Conservation (phyloP, 1,140 invertebrate genomes). For the Euwallacea fornicatus region DNA sequence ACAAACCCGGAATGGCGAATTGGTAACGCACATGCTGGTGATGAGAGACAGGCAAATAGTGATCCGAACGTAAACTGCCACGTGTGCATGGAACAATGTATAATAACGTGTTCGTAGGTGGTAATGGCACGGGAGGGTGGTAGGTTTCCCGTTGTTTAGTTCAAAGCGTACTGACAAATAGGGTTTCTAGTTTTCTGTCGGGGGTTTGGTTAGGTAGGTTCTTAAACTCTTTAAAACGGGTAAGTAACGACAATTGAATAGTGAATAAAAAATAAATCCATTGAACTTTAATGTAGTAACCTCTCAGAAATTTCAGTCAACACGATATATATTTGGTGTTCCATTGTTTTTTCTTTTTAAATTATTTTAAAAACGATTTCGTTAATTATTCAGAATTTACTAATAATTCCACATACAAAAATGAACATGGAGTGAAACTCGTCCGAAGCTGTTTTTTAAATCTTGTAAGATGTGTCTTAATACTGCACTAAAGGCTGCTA, state of each 20-base stretch:
- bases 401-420: no score
- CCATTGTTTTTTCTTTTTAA: no score
- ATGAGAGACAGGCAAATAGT: neutral
- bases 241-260: neutral
- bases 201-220: neutral
- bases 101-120: no score
- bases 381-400: neutral
- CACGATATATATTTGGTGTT: no score
- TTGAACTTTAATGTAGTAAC: no score
- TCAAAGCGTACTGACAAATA: neutral
- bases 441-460: no score
- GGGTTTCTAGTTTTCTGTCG: neutral
- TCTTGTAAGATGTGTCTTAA: no score
- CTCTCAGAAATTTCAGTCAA: no score
- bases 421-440: no score
- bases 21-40: conserved; percentile 71
- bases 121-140: no score
- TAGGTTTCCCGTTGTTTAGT: no score
- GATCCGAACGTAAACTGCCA: conserved; percentile 7
- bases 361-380: neutral
- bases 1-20: conserved; percentile 98
- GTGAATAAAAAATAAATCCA: neutral
- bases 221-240: neutral
- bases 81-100: neutral
- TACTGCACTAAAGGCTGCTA: no score